Evolutionary conservation across 1,140 invertebrate species (phyloP).

Genomic region (Philotrypesis tridentata): DNA sequence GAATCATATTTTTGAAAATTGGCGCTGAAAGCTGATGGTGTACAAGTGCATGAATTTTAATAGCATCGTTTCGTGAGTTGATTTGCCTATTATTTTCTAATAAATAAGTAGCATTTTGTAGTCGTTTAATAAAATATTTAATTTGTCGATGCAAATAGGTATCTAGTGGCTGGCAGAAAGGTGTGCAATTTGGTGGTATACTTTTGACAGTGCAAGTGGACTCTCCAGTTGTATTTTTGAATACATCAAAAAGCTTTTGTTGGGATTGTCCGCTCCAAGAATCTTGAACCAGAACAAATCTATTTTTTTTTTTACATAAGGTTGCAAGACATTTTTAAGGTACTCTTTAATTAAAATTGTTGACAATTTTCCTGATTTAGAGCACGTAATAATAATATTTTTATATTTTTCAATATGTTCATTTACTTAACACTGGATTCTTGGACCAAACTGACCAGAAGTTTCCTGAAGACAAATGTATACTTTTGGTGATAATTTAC

Average conservation of each 20-base stretch:
- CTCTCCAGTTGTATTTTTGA: constrained; percentile 19
- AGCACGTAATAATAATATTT: constrained; percentile 42
- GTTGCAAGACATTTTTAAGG: constrained; percentile 40
- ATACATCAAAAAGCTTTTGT: constrained; percentile 33
- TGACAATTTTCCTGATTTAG: background rate
- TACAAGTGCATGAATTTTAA: constrained; percentile 51
- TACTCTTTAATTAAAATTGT: constrained; percentile 39
- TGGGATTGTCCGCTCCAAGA: constrained; percentile 50
- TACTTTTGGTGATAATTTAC: constrained; percentile 47
- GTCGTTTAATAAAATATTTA: constrained; percentile 51
- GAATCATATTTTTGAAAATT: constrained; percentile 31
- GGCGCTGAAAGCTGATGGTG: constrained; percentile 37
- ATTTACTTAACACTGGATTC: constrained; percentile 31
- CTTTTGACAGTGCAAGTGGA: constrained; percentile 48
- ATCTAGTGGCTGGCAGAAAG: constrained; percentile 52
- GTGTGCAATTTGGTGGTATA: constrained; percentile 53
- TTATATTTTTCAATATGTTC: constrained; percentile 35
- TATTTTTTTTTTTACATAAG: constrained; percentile 47
- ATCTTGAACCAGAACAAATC: constrained; percentile 53
- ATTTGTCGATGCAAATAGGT: constrained; percentile 57
- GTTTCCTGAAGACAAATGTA: constrained; percentile 49
- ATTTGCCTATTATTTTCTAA: constrained; percentile 41
- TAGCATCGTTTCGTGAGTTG: constrained; percentile 27
- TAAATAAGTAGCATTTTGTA: constrained; percentile 44
- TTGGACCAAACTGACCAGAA: constrained; percentile 47